Base-by-base conservation (phyloP, 2,113 vertebrate genomes). In the Malurus cyaneus region DNA sequence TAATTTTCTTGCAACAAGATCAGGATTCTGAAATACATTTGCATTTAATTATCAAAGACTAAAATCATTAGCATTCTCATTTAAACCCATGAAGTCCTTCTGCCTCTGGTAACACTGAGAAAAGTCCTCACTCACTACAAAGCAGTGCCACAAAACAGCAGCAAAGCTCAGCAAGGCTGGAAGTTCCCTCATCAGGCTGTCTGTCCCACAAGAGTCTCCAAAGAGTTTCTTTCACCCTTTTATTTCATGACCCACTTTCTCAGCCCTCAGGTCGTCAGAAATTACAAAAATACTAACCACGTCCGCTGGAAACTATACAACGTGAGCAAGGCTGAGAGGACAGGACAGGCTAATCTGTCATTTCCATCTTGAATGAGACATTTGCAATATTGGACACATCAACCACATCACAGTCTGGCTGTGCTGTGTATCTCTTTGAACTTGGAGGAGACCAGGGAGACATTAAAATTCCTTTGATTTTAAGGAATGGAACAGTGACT, bases 381-480 rank as follows among this genome's bases (percentile, higher is more conserved):
- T 2, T 41, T 24, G 53, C 44, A 34, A 2, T 14, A 32, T 67
- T 1, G 0, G 39, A 32, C 64, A 80, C 17, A 39, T 3, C 3
- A 21, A 12, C 52, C 41, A 7, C 25, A 15, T 23, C 44, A 29
- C 71, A 59, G 6, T 34, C 6, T 1, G 5, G 25, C 31, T 86
- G 76, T 81, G 79, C 42, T 70, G 41, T 21, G 2, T 4, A 28
- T 17, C 19, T 64, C 29, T 71, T 53, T 36, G 77, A 54, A 52
- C 8, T 19, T 31, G 10, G 36, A 70, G 52, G 6, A 65, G 46
- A 54, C 28, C 77, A 59, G 78, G 59, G 49, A 69, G 26, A 26
- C 23, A 39, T 39, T 39, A 39, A 39, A 39, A 39, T 39, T 39
- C 39, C 39, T 39, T 39, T 39, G 11, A 39, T 39, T 39, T 39